phyloP scores from a whole-genome alignment of 2,888 invertebrate species.

The Archaeoteleia sp. region DNA sequence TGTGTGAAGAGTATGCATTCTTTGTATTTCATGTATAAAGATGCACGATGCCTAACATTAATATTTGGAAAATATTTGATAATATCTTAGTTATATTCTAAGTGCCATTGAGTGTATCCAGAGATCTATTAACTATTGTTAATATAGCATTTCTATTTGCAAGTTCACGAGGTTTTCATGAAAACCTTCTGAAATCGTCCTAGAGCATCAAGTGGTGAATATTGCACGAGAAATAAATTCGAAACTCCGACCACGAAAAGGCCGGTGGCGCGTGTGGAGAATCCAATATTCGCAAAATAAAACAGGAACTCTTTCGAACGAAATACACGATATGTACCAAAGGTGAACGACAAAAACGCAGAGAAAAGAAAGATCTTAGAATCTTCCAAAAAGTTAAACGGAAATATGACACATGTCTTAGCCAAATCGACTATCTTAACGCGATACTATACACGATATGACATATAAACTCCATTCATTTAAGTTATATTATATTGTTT shows the following conservation, averaged over 20 bases:
- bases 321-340: constrained; percentile 39
- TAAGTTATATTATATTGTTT: too few relatives aligned
- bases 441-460: not conserved
- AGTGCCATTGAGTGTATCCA: too few relatives aligned
- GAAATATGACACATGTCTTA: constrained; percentile 11
- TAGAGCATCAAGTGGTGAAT: constrained; percentile 42
- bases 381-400: constrained; percentile 33
- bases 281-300: constrained; percentile 54
- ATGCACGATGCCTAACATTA: too few relatives aligned
- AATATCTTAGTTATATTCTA: too few relatives aligned
- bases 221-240: constrained; percentile 58
- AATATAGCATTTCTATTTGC: constrained; percentile 41
- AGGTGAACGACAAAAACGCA: constrained; percentile 31
- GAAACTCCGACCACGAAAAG: constrained; percentile 54
- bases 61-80: too few relatives aligned
- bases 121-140: constrained; percentile 45
- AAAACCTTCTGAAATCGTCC: constrained; percentile 42
- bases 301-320: constrained; percentile 30
- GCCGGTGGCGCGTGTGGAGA: constrained; percentile 56
- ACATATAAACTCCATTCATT: too few relatives aligned
- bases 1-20: too few relatives aligned
- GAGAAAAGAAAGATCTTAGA: constrained; percentile 31
- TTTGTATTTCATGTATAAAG: too few relatives aligned
- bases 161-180: constrained; percentile 42
- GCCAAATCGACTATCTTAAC: constrained; percentile 1